Percentiles rank a stretch among this genome's conserved stretches.
These are phyloP conservation scores for Stegana nigrithorax DNA, from an alignment of 2,888 invertebrate species.

Conservation along the genomic window DNA sequence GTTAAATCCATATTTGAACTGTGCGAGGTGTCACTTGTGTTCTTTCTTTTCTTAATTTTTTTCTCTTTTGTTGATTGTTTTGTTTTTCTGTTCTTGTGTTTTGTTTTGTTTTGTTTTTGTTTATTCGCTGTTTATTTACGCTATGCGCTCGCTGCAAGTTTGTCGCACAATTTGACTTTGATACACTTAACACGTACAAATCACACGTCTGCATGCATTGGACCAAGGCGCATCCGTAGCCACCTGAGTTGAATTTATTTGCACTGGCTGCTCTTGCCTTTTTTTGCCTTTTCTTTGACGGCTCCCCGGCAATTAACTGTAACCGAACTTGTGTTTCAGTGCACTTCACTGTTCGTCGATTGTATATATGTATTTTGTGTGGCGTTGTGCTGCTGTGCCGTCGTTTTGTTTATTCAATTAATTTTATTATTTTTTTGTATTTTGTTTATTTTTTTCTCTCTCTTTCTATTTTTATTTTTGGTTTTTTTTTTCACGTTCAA, in stretches of 20 bases:
- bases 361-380: conserved; percentile 19
- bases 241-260: too few species aligned
- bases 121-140: conserved; percentile 27
- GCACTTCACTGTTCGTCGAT: too few species aligned
- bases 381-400: too few species aligned
- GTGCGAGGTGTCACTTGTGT: background rate
- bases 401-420: conserved; percentile 13
- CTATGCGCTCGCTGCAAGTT: too few species aligned
- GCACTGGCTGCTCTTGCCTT: too few species aligned
- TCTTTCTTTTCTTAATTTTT: background rate
- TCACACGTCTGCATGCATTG: too few species aligned
- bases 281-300: too few species aligned
- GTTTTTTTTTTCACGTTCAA: conserved; percentile 63
- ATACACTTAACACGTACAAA: too few species aligned
- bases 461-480: conserved; percentile 14
- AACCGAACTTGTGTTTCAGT: too few species aligned
- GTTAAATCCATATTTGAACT: conserved; percentile 66
- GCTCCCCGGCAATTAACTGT: too few species aligned
- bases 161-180: too few species aligned
- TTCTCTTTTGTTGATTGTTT: conserved; percentile 18
- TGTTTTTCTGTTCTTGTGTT: conserved; percentile 24
- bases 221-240: too few species aligned
- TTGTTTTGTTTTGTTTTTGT: conserved; percentile 23
- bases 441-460: conserved; percentile 4
- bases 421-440: conserved; percentile 25